Evolutionary conservation across 1,140 invertebrate species (phyloP).

Genomic region (Calephelis nemesis): DNA sequence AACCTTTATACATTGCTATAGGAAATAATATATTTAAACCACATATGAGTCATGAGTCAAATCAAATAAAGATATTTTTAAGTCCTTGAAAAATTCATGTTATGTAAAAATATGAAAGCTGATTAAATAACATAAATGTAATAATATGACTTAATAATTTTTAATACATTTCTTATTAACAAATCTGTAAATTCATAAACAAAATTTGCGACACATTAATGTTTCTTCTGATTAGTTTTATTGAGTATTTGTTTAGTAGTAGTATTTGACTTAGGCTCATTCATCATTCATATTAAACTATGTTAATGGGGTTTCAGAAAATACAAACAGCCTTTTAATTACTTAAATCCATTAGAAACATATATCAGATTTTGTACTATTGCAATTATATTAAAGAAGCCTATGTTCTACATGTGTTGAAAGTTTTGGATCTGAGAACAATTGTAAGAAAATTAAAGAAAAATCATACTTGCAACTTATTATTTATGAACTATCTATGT

Average conservation of each 20-base stretch:
- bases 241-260: background rate
- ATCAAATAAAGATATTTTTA: background rate
- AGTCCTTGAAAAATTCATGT: background rate
- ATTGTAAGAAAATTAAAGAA: too few relatives aligned
- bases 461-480: too few relatives aligned
- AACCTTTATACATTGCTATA: slow-evolving; percentile 4
- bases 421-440: background rate
- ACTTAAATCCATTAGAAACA: background rate
- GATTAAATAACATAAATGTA: background rate
- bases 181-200: background rate
- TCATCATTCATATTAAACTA: background rate
- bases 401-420: background rate
- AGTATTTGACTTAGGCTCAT: background rate
- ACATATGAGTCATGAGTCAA: background rate
- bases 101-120: background rate
- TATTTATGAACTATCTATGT: too few relatives aligned
- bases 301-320: background rate
- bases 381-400: background rate
- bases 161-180: too few relatives aligned
- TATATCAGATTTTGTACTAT: slow-evolving; percentile 6
- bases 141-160: background rate
- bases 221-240: too few relatives aligned
- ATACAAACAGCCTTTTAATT: background rate
- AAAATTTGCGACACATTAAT: background rate
- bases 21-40: slow-evolving; percentile 20